Conservation (phyloP, 2,113 vertebrate species). For the Tricholaema leucomelas region DNA sequence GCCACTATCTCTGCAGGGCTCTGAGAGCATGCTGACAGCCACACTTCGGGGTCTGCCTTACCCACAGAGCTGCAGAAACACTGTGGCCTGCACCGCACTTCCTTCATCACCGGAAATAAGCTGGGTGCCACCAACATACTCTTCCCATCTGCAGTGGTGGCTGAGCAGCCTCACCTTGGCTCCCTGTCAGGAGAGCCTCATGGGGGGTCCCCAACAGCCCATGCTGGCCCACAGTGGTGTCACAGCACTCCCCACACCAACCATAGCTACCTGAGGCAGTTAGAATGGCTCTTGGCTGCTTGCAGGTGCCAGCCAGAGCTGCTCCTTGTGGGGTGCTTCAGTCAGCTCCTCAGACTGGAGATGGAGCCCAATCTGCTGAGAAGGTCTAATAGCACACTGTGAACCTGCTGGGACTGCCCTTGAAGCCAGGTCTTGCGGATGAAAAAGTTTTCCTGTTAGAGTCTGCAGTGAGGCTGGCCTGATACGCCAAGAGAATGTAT, state of each 20-base stretch:
- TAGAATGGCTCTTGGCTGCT: rapidly evolving
- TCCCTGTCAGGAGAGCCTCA: background rate
- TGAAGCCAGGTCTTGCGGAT: background rate
- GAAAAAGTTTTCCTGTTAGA: background rate
- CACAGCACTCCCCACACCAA: rapidly evolving
- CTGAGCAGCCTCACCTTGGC: rapidly evolving
- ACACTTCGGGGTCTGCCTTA: rapidly evolving
- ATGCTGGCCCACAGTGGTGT: rapidly evolving
- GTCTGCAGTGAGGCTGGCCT: background rate
- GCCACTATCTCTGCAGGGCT: rapidly evolving
- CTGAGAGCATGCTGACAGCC: rapidly evolving
- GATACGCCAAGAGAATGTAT: background rate
- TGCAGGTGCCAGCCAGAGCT: background rate
- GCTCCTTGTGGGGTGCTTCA: rapidly evolving
- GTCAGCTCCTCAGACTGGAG: rapidly evolving
- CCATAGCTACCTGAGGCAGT: rapidly evolving
- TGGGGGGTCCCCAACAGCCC: background rate
- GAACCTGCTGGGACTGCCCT: background rate
- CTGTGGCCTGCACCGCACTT: rapidly evolving
- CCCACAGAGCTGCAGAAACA: background rate
- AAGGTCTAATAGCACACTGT: background rate
- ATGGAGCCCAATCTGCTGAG: background rate
- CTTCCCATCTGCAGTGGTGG: rapidly evolving
- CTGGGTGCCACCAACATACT: rapidly evolving
- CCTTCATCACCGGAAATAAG: background rate